Evolutionary conservation across 2,113 vertebrate genomes (phyloP), one percentile per base, ranked within the genome.

Genomic region (Nycticebus coucang): DNA sequence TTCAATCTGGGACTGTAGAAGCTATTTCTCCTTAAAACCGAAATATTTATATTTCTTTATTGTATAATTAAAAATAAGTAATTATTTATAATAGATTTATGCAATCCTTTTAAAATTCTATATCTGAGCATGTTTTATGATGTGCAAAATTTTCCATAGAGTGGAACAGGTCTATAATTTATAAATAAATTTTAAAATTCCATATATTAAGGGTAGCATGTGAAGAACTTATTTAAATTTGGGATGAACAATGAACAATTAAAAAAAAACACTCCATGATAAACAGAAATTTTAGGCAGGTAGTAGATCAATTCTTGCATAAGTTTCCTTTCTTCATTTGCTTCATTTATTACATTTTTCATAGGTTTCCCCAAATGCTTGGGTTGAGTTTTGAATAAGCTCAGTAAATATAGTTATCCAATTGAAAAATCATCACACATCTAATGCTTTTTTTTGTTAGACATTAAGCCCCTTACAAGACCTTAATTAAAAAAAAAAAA

Each of bases 381-480:
- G 5, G n/a, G 62, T 15, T 89, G 85, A 81, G 30, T 84, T 92
- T 92, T 77, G 50, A 94, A 45, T 94, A 78, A 88, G 30, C 24
- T 71, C 50, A 62, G 30, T 17, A 87, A 91, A 78, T 41, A 33
- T 21, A 62, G 30, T 69, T 59, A 95, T 10, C 53, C 85, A 60
- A 30, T 13, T 45, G 45, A 59, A 93, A 92, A 87, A 57, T 17
- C 30, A 45, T 87, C 24, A 93, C 84, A 11, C 10, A 87, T 30
- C 7, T 86, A 77, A 8, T 87, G n/a, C 7, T 82, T 17, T 94
- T 94, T 87, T 87, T 95, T 95, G 80, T 57, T 87, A 90, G 62
- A 75, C 95, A 96, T 78, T 79, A 81, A 26, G 15, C 35, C 28
- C 37, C 82, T 69, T 22, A 60, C 33, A 79, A 97, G 95, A 35